phyloP scores from a whole-genome alignment of 2,888 invertebrate genomes.

The Ecliptopera silaceata region DNA sequence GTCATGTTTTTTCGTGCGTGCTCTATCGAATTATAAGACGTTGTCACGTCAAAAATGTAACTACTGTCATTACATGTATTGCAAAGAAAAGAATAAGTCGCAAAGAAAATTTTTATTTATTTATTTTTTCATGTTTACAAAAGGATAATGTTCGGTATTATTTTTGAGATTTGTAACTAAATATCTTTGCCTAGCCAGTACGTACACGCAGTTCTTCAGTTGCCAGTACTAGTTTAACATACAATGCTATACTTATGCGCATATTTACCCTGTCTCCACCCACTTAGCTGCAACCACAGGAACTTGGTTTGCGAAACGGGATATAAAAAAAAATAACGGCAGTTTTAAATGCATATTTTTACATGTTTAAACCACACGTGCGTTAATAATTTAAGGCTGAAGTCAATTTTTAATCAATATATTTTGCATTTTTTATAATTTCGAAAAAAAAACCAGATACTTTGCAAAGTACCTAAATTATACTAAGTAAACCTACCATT shows the following conservation, averaged over 20 bases:
- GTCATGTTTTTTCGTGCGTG: too few species aligned
- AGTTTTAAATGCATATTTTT: slow-evolving; percentile 50
- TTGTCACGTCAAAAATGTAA: too few species aligned
- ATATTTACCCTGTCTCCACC: slow-evolving; percentile 58
- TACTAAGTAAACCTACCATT: too few species aligned
- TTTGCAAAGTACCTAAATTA: too few species aligned
- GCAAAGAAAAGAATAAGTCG: too few species aligned
- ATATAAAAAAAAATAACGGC: slow-evolving; percentile 52
- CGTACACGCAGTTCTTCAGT: slow-evolving; percentile 24
- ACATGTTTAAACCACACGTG: slow-evolving; percentile 38
- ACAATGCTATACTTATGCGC: slow-evolving; percentile 71
- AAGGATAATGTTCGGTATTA: too few species aligned
- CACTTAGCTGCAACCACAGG: slow-evolving; percentile 46
- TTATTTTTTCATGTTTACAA: too few species aligned
- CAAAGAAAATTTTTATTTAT: too few species aligned
- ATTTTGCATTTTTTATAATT: slow-evolving; percentile 39
- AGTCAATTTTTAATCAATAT: slow-evolving; percentile 32
- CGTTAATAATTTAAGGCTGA: not conserved
- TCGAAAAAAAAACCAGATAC: too few species aligned
- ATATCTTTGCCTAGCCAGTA: slow-evolving; percentile 12
- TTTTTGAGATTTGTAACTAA: not conserved
- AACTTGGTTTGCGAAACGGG: slow-evolving; percentile 55
- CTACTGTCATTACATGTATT: too few species aligned
- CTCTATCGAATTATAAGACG: too few species aligned
- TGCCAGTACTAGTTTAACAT: slow-evolving; percentile 56